Evolutionary conservation across 2,113 vertebrate species (phyloP).

Genomic region (rabbit (Oryctolagus cuniculus)): DNA sequence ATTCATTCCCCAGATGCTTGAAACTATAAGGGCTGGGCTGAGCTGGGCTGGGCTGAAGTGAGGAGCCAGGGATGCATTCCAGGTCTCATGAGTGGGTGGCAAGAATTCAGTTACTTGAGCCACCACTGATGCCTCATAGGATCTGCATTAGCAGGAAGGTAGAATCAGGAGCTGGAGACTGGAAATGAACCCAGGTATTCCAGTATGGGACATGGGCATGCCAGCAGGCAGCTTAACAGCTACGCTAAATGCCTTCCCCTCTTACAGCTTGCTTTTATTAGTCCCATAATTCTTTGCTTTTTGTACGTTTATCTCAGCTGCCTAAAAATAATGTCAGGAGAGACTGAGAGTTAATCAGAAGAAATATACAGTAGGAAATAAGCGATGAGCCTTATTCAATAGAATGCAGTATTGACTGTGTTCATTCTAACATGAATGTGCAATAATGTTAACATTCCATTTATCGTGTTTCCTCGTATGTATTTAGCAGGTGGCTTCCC

Average conservation of each 20-base stretch:
- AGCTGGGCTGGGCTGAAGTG: too few relatives aligned
- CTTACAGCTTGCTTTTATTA: not conserved
- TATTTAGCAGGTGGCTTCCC: constrained; percentile 82
- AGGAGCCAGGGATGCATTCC: too few relatives aligned
- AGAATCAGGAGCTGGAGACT: too few relatives aligned
- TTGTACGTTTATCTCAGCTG: constrained; percentile 50
- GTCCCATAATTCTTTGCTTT: not conserved
- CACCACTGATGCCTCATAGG: too few relatives aligned
- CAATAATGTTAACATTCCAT: not conserved
- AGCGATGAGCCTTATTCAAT: not conserved
- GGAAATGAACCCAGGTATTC: too few relatives aligned
- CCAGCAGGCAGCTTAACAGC: too few relatives aligned
- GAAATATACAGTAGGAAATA: constrained; percentile 12
- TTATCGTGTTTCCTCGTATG: not conserved
- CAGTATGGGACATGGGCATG: too few relatives aligned
- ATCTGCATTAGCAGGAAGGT: too few relatives aligned
- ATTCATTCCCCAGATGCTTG: too few relatives aligned
- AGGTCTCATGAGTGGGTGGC: too few relatives aligned
- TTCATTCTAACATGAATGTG: not conserved
- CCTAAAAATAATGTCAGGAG: constrained; percentile 13
- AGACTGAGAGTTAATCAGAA: constrained; percentile 24
- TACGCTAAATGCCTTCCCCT: not conserved
- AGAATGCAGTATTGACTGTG: not conserved
- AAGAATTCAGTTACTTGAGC: too few relatives aligned
- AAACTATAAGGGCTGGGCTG: too few relatives aligned